Evolutionary conservation across 2,113 vertebrate species (phyloP).

Genomic region (Shinisaurus crocodilurus): DNA sequence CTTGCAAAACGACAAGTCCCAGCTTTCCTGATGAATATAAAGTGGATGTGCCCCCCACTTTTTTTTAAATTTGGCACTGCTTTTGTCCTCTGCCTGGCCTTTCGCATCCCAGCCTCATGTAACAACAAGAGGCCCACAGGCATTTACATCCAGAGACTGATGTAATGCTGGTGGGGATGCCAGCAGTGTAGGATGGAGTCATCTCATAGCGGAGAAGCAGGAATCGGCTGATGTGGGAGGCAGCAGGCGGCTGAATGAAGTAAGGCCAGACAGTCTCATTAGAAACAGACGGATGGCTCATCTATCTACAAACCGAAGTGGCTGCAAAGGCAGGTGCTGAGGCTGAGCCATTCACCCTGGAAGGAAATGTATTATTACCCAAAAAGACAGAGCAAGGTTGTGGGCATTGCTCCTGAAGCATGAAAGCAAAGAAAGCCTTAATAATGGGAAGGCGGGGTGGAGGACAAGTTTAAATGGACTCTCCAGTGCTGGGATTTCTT

Average conservation of each 20-base stretch:
- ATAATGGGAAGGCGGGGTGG: not conserved
- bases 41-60: too few species aligned
- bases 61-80: not conserved
- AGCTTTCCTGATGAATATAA: not conserved
- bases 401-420: too few species aligned
- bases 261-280: constrained; percentile 31
- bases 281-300: constrained; percentile 25
- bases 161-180: not conserved
- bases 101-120: not conserved
- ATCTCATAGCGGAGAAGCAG: not conserved
- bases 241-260: constrained; percentile 8
- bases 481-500: not conserved
- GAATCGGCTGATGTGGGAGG: constrained; percentile 10
- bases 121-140: not conserved
- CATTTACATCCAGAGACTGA: not conserved
- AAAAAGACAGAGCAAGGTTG: not conserved
- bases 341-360: not conserved
- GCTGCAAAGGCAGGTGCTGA: not conserved
- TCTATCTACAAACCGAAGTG: not conserved
- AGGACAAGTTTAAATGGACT: not conserved
- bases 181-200: constrained; percentile 8
- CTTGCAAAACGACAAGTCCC: not conserved
- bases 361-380: not conserved
- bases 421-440: not conserved
- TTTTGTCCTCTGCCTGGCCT: not conserved